These are phyloP conservation scores for Gavialis gangeticus DNA, from an alignment of 2,113 vertebrate genomes.

Conservation along the genomic window DNA sequence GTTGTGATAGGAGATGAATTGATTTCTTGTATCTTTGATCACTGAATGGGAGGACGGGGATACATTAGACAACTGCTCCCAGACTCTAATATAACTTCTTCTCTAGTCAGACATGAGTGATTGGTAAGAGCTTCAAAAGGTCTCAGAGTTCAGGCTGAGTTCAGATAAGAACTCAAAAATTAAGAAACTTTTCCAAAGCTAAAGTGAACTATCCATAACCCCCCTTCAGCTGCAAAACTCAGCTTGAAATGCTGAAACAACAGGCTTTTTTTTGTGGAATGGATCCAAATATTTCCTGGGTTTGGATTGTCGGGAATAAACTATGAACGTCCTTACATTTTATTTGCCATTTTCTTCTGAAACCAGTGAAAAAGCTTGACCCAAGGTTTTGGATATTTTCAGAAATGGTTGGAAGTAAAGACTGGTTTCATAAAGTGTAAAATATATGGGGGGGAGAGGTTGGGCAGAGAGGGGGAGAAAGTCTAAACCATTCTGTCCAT, in stretches of 20 bases:
- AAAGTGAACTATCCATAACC: not conserved
- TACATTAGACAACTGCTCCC: not conserved
- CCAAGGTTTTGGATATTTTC: not conserved
- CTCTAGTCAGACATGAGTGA: not conserved
- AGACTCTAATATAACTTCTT: not conserved
- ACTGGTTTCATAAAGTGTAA: not conserved
- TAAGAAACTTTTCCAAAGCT: not conserved
- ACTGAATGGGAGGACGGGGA: not conserved
- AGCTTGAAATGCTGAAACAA: not conserved
- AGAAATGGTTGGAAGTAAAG: not conserved
- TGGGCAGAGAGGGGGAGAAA: too few species aligned
- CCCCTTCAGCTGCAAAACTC: not conserved
- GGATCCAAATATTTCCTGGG: not conserved
- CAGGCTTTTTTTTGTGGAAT: not conserved
- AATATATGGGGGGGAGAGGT: not conserved
- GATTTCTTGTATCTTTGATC: not conserved
- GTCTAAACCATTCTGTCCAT: not conserved
- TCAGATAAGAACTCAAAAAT: constrained; percentile 11
- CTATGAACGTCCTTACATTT: not conserved
- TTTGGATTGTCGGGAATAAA: not conserved
- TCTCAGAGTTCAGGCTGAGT: not conserved
- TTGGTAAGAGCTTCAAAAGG: not conserved
- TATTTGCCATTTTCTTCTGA: not conserved
- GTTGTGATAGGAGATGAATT: not conserved
- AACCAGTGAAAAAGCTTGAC: accelerated